Percentiles rank a stretch among this genome's conserved stretches.
These are phyloP conservation scores for Cardinalis cardinalis DNA, from an alignment of 2,113 vertebrate genomes.

Conservation along the genomic window DNA sequence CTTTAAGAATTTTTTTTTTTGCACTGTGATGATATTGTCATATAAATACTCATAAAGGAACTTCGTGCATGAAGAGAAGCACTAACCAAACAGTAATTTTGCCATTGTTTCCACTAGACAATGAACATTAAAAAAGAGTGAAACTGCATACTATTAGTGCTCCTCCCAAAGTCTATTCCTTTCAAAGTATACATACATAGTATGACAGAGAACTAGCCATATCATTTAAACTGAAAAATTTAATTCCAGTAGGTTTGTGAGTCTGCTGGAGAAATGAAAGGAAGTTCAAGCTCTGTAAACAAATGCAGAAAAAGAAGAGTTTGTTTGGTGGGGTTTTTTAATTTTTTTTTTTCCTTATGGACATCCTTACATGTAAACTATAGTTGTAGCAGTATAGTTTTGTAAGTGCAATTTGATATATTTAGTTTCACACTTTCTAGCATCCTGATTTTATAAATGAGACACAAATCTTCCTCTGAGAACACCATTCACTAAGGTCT, in stretches of 20 bases:
- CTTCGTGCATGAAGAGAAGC: background rate
- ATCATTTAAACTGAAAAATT: background rate
- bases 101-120: background rate
- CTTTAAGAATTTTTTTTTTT: background rate
- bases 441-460: background rate
- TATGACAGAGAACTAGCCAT: background rate
- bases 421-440: background rate
- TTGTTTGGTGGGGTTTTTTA: rapidly evolving
- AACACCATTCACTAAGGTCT: background rate
- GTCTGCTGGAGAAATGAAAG: background rate
- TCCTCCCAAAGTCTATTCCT: background rate
- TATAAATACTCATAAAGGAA: background rate
- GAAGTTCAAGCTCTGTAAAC: background rate
- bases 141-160: background rate
- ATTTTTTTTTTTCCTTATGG: background rate
- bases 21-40: background rate
- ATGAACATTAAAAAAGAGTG: background rate
- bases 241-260: background rate
- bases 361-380: background rate
- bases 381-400: background rate
- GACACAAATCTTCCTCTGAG: background rate
- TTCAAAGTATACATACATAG: background rate
- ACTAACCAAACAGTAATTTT: background rate
- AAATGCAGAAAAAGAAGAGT: background rate
- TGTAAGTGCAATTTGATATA: background rate